phyloP scores from a whole-genome alignment of 2,797 vertebrate species.

The Danio jaintianensis region DNA sequence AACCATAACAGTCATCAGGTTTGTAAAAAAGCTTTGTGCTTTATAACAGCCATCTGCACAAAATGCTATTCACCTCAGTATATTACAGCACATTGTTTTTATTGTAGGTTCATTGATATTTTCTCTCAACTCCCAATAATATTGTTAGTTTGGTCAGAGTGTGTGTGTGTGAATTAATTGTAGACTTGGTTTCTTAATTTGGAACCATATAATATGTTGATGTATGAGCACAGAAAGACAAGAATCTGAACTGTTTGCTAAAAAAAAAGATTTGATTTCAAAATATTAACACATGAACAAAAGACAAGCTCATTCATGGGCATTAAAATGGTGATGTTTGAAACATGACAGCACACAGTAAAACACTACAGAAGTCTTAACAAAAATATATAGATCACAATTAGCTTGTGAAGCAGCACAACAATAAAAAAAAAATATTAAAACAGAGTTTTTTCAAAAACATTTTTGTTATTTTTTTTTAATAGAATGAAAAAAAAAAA shows the following conservation, averaged over 20 bases:
- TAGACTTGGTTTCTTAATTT: background rate
- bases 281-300: conserved; percentile 1
- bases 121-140: background rate
- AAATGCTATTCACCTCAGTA: background rate
- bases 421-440: background rate
- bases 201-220: background rate
- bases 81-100: background rate
- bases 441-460: background rate
- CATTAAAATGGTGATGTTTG: background rate
- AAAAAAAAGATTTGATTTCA: background rate
- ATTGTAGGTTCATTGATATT: background rate
- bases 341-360: conserved; percentile 8
- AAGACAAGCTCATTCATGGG: background rate
- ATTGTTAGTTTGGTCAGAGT: background rate
- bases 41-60: background rate
- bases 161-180: background rate
- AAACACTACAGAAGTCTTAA: conserved; percentile 33
- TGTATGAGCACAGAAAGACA: background rate
- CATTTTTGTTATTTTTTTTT: background rate
- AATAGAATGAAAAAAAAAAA: conserved; percentile 1
- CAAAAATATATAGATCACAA: conserved; percentile 24
- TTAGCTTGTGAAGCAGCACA: conserved; percentile 7
- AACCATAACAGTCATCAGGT: background rate
- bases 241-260: background rate
- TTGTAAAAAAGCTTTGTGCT: background rate